Conservation (phyloP, 2,888 invertebrate species). For the Acanthoscelides obtectus region DNA sequence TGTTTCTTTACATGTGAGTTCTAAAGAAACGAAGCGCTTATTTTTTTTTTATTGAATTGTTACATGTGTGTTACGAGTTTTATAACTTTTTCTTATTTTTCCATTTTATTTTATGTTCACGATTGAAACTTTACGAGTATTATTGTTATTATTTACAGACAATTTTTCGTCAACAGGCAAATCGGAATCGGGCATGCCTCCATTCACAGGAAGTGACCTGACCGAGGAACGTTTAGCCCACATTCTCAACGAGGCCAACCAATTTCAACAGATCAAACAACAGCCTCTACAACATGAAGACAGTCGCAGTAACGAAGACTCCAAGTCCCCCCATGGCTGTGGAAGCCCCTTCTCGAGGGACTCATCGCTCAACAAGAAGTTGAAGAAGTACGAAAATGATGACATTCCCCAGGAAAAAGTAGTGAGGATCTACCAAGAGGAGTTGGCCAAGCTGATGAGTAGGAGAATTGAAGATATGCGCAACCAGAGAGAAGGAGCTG, state of each 20-base stretch:
- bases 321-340: slow-evolving; percentile 76
- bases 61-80: too few species aligned
- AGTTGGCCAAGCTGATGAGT: slow-evolving; percentile 88
- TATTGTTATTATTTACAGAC: slow-evolving; percentile 42
- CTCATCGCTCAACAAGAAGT: slow-evolving; percentile 65
- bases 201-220: slow-evolving; percentile 69
- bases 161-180: slow-evolving; percentile 62
- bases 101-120: neutral
- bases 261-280: slow-evolving; percentile 67
- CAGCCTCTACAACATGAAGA: slow-evolving; percentile 39
- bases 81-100: too few species aligned
- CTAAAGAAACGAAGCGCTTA: too few species aligned
- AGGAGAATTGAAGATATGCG: slow-evolving; percentile 69
- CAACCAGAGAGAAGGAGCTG: slow-evolving; percentile 69
- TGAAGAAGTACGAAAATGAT: slow-evolving; percentile 86
- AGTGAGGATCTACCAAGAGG: slow-evolving; percentile 90
- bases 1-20: too few species aligned
- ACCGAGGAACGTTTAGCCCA: slow-evolving; percentile 92
- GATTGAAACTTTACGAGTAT: neutral
- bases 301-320: slow-evolving; percentile 75
- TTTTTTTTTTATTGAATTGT: too few species aligned
- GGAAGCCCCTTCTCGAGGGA: slow-evolving; percentile 77
- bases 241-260: slow-evolving; percentile 89
- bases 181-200: slow-evolving; percentile 76
- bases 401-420: slow-evolving; percentile 97